phyloP scores from a whole-genome alignment of 2,888 invertebrate species.

The Noctua janthe region DNA sequence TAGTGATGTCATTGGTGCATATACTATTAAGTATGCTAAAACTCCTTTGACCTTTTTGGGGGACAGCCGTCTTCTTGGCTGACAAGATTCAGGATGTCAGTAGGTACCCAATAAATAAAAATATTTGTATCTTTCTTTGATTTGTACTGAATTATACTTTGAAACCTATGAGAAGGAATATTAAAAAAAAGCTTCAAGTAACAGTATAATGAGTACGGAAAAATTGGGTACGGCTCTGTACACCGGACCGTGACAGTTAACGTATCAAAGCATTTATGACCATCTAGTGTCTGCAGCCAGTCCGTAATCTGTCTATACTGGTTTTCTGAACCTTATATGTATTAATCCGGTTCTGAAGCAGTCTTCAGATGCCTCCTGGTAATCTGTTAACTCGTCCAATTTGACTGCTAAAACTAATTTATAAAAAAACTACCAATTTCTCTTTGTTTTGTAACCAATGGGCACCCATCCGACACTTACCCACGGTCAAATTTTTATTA shows the following conservation, averaged over 20 bases:
- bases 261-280: not conserved
- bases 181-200: not conserved
- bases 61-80: not conserved
- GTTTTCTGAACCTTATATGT: not conserved
- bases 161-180: not conserved
- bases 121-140: too few species aligned
- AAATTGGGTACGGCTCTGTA: not conserved
- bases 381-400: not conserved
- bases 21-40: constrained; percentile 12
- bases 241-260: not conserved
- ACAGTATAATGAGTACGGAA: not conserved
- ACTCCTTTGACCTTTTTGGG: constrained; percentile 14
- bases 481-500: constrained; percentile 19
- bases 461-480: constrained; percentile 18
- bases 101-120: too few species aligned
- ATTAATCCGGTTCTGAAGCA: not conserved
- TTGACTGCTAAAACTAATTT: not conserved
- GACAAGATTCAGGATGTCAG: not conserved
- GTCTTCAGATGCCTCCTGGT: not conserved
- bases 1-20: constrained; percentile 20
- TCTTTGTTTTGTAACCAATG: not conserved
- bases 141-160: too few species aligned
- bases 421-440: not conserved
- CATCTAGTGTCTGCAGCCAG: not conserved
- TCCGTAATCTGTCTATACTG: not conserved